Evolutionary conservation across 2,888 invertebrate species (phyloP), one percentile per base, ranked within the genome.

Genomic region (Apotomis betuletana): DNA sequence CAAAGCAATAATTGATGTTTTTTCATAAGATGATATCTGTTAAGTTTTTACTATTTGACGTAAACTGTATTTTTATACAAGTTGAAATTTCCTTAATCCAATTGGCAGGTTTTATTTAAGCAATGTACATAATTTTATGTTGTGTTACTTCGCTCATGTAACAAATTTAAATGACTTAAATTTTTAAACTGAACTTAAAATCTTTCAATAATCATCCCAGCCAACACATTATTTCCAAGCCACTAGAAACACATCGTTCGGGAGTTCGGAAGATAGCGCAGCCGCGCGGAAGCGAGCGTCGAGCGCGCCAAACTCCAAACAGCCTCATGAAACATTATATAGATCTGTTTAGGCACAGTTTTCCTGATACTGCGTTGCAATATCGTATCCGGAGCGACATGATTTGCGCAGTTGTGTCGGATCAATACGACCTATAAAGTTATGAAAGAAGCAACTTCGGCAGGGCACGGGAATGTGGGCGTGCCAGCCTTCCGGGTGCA

Each of bases 381-480:
- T 79, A 78, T 79, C 76, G 78, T 74, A 69, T 69, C 64, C 70
- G 74, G 82, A 87, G 87, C 85, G 85, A 87, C 87, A 88, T 90
- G 90, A 91, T 90, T 90, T 89, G 92, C 92, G 92, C 91, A 91
- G 90, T 90, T 90, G 86, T 89, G 90, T 88, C 89, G 92, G 92
- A 92, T 92, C 92, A 90, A 92, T 92, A 92, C 89, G 80, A 83
- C 88, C 87, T 88, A 88, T 90, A 87, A 90, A 92, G 91, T 92
- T 92, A 92, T 92, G 92, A 92, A 92, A 92, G 90, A 90, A 90
- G 91, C 88, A 91, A 92, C 87, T 92, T 92, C 87, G 90, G 90
- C 89, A 90, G 88, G 90, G 90, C 89, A 87, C 87, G 89, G 90
- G 88, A 88, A 86, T 85, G 86, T 87, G 90, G 91, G 90, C 89